These are phyloP conservation scores for Eptatretus atami DNA, from an alignment of 2,797 vertebrate genomes.

Conservation along the genomic window DNA sequence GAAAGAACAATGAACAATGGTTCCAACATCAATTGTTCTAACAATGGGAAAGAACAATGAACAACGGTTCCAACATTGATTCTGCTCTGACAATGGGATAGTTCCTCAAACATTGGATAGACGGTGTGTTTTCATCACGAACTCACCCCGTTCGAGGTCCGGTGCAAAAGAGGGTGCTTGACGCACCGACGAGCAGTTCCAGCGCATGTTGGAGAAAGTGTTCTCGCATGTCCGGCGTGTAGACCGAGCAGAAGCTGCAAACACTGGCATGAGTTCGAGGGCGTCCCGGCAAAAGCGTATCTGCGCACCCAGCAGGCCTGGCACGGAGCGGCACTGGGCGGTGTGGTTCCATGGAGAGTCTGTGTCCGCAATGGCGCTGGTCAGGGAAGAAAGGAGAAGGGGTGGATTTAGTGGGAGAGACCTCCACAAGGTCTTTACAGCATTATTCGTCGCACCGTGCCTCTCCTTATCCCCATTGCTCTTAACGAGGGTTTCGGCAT, in stretches of 20 bases:
- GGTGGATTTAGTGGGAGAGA: neutral
- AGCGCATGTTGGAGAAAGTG: constrained; percentile 72
- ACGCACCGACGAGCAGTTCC: constrained; percentile 93
- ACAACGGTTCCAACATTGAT: neutral
- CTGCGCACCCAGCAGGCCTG: constrained; percentile 64
- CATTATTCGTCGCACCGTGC: neutral
- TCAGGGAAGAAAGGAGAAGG: neutral
- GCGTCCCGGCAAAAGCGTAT: constrained; percentile 82
- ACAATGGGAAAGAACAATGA: neutral
- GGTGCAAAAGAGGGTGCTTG: constrained; percentile 43
- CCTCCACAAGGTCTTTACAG: too few relatives aligned
- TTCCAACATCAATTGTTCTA: too few relatives aligned
- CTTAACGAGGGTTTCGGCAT: too few relatives aligned
- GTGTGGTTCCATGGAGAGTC: constrained; percentile 35
- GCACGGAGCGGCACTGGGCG: constrained; percentile 70
- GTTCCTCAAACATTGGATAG: neutral
- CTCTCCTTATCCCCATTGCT: too few relatives aligned
- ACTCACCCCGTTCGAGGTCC: constrained; percentile 73
- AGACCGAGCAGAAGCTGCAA: constrained; percentile 52
- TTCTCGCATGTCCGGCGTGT: constrained; percentile 78
- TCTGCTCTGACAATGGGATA: neutral
- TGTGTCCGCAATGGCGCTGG: neutral
- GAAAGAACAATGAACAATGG: too few relatives aligned
- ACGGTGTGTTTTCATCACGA: neutral
- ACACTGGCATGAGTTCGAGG: constrained; percentile 77